Conservation (phyloP, 1,140 invertebrate genomes). For the Drosophila bipectinata region DNA sequence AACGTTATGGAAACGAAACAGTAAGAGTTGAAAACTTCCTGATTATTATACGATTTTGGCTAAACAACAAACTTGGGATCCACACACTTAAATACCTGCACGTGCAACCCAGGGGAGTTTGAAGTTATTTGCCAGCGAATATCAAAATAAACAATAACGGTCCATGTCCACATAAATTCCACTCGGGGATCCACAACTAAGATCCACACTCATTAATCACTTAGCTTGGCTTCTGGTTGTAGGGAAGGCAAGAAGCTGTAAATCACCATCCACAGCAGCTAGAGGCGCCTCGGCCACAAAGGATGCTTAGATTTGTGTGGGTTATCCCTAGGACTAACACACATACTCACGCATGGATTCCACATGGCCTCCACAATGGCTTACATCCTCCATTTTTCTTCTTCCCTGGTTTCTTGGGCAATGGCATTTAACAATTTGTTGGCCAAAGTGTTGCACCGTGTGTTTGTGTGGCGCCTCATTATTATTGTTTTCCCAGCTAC, state of each 20-base stretch:
- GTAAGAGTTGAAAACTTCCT: slow-evolving; percentile 8
- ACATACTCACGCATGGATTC: neutral
- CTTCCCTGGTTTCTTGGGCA: slow-evolving; percentile 1
- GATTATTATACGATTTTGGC: slow-evolving; percentile 15
- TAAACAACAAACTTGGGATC: slow-evolving; percentile 51
- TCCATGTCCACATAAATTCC: slow-evolving; percentile 7
- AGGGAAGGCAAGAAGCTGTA: neutral
- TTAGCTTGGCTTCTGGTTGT: slow-evolving; percentile 2
- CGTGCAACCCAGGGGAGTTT: slow-evolving; percentile 30
- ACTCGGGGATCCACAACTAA: slow-evolving; percentile 2
- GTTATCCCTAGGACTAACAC: neutral
- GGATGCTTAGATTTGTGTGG: slow-evolving; percentile 49
- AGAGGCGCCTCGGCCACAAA: slow-evolving; percentile 15
- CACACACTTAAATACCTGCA: slow-evolving; percentile 47
- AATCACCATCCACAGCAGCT: slow-evolving; percentile 17
- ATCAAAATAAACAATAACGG: slow-evolving; percentile 40
- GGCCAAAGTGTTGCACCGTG: slow-evolving; percentile 67
- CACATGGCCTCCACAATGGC: slow-evolving; percentile 22
- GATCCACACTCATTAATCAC: slow-evolving; percentile 19
- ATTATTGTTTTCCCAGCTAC: slow-evolving; percentile 67
- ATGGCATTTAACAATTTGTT: slow-evolving; percentile 55
- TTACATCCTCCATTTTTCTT: neutral
- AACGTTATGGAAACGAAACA: slow-evolving; percentile 43
- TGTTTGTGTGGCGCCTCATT: slow-evolving; percentile 71
- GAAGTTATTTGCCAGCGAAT: slow-evolving; percentile 21